Base-by-base conservation (phyloP, 2,113 vertebrate genomes). In the Columba janthina region DNA sequence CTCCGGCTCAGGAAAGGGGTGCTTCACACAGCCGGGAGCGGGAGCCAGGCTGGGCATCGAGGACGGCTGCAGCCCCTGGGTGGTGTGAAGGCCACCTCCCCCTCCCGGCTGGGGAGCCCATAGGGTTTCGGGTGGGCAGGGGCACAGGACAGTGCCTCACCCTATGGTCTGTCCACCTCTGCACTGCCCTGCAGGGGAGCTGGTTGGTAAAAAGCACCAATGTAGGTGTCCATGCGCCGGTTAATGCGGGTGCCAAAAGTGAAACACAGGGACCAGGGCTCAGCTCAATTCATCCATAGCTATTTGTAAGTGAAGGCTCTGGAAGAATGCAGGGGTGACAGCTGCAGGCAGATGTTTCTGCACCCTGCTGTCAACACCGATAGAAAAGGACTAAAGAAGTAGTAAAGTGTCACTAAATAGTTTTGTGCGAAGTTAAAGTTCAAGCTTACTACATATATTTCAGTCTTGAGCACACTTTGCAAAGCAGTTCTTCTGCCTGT, bases 121-220 rank as follows among this genome's bases (percentile, higher is more conserved):
- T 14, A 3, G 50, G 3, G 9, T 6, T 16, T 26, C 15, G 20
- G 15, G 65, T 8, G 31, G 6, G 1, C 12, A 5, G 53, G 21
- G 72, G 24, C 10, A 11, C 44, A 4, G 75, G 36, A 10, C 76
- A 12, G 17, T 8, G 29, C 54, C 58, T 42, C 2, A 2, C 3
- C 21, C 57, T 28, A 0, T 0, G 4, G 44, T 4, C 56, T 38
- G 1, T 28, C 31, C 2, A 4, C 19, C 31, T 26, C 1, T 8
- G 13, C 15, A 0, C 13, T 29, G 48, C 40, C 32, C 15, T 11
- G 34, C 38, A 4, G 12, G 0, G 25, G 11, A 32, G 46, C 22
- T 3, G 0, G n/a, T 14, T 2, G 36, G 32, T 29, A 13, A 4
- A 25, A n/a, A 2, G 1, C 24, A 4, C 19, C 29, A 0, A 2